Evolutionary conservation across 2,888 invertebrate species (phyloP).

Genomic region (Synergus gifuensis): DNA sequence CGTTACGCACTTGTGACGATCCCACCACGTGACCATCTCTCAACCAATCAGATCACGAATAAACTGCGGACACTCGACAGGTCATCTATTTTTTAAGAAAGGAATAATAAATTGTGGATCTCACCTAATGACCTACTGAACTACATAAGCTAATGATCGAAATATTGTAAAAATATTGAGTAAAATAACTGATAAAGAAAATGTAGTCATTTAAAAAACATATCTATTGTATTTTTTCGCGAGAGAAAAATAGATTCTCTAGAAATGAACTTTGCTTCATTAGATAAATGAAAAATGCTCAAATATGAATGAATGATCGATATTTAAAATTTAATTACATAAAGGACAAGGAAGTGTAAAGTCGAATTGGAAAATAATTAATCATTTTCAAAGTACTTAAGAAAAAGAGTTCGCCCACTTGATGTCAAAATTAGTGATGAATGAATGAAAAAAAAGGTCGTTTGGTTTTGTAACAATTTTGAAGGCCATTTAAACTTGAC

Average conservation of each 20-base stretch:
- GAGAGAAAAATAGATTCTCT: too few relatives aligned
- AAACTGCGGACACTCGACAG: too few relatives aligned
- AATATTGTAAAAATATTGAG: background rate
- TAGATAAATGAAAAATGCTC: too few relatives aligned
- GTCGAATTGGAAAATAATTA: background rate
- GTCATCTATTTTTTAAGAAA: too few relatives aligned
- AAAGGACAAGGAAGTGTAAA: background rate
- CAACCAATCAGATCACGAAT: too few relatives aligned
- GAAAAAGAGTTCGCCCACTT: background rate
- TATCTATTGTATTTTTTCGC: too few relatives aligned
- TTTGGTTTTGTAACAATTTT: background rate
- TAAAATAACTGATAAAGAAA: too few relatives aligned
- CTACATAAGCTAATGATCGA: background rate
- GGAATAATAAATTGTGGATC: background rate
- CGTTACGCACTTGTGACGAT: too few relatives aligned
- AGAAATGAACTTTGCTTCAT: too few relatives aligned
- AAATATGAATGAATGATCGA: background rate
- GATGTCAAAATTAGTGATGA: background rate
- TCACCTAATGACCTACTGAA: constrained; percentile 1
- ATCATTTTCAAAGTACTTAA: background rate
- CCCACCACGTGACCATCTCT: too few relatives aligned
- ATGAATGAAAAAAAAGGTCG: background rate
- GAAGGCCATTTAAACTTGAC: background rate
- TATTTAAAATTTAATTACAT: background rate
- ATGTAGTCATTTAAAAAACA: too few relatives aligned